Evolutionary conservation across 2,113 vertebrate species (phyloP), one percentile per base, ranked within the genome.

Genomic region (Poecilia latipinna): DNA sequence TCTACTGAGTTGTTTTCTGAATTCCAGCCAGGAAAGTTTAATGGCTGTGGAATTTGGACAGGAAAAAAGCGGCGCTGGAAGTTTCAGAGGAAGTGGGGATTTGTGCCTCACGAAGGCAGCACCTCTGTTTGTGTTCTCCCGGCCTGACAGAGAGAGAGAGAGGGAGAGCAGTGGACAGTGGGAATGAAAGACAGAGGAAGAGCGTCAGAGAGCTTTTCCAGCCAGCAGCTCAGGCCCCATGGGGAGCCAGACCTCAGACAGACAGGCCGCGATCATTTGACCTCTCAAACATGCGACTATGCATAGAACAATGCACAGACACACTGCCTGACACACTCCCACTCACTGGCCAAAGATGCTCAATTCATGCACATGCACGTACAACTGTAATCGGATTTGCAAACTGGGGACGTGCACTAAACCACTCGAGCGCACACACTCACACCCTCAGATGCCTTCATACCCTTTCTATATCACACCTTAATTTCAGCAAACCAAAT

Each of bases 31-130:
- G 96, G 96, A 97, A 97, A 96, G 95, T 96, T 95, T 97, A 95
- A 97, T 96, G 95, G 95, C 96, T 97, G 94, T 97, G 96, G 97
- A 97, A 97, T 97, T 95, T 94, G 93, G 95, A 97, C 95, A 95
- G 96, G 94, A 93, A 95, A 94, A 95, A 94, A 94, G 93, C 92
- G 86, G 91, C 82, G 86, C 94, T 96, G 95, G 95, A 96, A 96
- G 93, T 96, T 96, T 96, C 95, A 96, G 95, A 95, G 96, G 96
- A 97, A 96, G 95, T 89, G 88, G 92, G 94, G 95, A 95, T 96
- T 95, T 93, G 94, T 92, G 94, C 94, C 90, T 93, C 94, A 94
- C 93, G 75, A 92, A 92, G 93, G 82, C 92, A 91, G 93, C 74
- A 91, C 94, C 95, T 95, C 96, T 96, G 94, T 96, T 96, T 96